These are phyloP conservation scores for Agrypnia vestita DNA, from an alignment of 1,140 invertebrate species.

Conservation along the genomic window DNA sequence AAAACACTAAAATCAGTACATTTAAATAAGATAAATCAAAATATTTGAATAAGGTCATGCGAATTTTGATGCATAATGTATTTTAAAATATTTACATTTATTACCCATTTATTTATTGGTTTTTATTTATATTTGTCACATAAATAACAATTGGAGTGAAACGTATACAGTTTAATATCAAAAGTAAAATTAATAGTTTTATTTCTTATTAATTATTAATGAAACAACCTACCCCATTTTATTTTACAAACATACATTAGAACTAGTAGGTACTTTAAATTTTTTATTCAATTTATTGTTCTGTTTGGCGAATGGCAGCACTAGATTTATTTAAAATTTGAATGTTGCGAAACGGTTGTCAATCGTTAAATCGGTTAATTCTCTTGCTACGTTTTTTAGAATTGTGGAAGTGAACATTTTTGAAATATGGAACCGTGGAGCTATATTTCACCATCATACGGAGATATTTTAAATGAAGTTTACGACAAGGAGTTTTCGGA, in stretches of 20 bases:
- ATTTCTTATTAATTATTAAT: no score
- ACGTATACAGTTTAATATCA: no score
- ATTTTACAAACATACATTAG: not conserved
- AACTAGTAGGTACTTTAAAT: no score
- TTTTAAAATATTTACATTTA: no score
- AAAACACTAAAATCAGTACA: no score
- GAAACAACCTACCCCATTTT: not conserved
- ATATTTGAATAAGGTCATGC: no score
- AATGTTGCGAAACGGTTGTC: constrained; percentile 23
- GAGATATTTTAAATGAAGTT: constrained; percentile 24
- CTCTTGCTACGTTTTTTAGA: not conserved
- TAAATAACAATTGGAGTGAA: no score
- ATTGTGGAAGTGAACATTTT: not conserved
- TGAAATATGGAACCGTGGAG: constrained; percentile 29
- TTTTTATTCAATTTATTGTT: not conserved
- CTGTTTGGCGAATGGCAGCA: not conserved
- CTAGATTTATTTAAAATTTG: constrained; percentile 21
- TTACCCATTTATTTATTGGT: no score
- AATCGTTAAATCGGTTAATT: constrained; percentile 18
- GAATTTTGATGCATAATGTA: no score
- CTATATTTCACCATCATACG: constrained; percentile 26
- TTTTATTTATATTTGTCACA: no score
- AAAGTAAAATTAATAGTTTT: no score
- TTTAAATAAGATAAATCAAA: no score
- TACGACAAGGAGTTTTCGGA: constrained; percentile 21